Evolutionary conservation across 2,113 vertebrate genomes (phyloP).

Genomic region (Myrmecophaga tridactyla): DNA sequence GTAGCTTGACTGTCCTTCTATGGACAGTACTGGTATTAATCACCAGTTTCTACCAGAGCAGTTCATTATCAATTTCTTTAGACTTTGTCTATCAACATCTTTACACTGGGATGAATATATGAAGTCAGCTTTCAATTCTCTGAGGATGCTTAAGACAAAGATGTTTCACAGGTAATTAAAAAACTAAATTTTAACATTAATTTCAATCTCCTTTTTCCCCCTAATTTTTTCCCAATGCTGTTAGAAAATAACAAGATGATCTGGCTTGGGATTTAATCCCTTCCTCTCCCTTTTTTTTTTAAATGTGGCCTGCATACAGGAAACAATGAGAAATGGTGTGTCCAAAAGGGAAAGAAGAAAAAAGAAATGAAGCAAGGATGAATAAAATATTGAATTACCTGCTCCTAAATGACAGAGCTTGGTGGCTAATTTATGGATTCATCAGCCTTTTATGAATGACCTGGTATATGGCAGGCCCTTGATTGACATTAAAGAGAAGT

Average conservation of each 20-base stretch:
- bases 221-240: not conserved
- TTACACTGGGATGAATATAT: not conserved
- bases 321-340: not conserved
- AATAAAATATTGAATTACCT: not conserved
- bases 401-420: not conserved
- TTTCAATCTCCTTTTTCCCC: not conserved
- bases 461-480: not conserved
- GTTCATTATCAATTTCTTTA: not conserved
- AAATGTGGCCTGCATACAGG: not conserved
- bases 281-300: not conserved
- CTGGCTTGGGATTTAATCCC: not conserved
- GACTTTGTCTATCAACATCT: not conserved
- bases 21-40: not conserved
- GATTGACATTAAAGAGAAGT: not conserved
- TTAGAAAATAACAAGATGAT: not conserved
- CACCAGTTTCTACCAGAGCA: not conserved
- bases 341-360: not conserved
- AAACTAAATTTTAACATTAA: conserved; percentile 27
- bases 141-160: not conserved
- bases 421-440: not conserved
- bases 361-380: not conserved
- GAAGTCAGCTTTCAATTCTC: conserved; percentile 13
- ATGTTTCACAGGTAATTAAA: not conserved
- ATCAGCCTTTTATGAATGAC: not conserved
- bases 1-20: not conserved